phyloP scores from a whole-genome alignment of 2,113 vertebrate species.

The Dunckerocampus dactyliophorus region DNA sequence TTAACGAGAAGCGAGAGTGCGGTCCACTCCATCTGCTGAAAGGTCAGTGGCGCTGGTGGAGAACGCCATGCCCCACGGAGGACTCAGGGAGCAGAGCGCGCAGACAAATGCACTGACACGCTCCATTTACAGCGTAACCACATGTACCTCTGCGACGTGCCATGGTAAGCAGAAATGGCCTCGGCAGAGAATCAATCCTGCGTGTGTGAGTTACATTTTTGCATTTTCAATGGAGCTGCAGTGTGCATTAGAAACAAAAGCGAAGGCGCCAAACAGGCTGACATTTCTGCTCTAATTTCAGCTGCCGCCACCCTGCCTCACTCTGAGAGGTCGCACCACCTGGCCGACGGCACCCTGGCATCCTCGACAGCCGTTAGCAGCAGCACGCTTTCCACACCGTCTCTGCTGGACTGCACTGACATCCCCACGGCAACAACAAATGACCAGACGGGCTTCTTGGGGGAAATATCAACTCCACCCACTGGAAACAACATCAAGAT shows the following conservation, averaged over 20 bases:
- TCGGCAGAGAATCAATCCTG: not conserved
- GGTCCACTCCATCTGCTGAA: constrained; percentile 51
- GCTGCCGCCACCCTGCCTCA: constrained; percentile 28
- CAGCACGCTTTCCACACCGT: constrained; percentile 39
- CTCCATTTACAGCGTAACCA: constrained; percentile 39
- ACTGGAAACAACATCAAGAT: constrained; percentile 18
- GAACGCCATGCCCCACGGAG: constrained; percentile 26
- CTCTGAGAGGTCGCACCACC: constrained; percentile 52
- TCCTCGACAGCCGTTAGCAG: constrained; percentile 45
- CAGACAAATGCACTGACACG: constrained; percentile 53
- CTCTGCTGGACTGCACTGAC: constrained; percentile 38
- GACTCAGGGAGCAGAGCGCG: not conserved
- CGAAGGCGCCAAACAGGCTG: constrained; percentile 55
- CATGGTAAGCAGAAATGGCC: constrained; percentile 30
- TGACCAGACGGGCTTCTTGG: constrained; percentile 55
- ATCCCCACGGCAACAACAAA: constrained; percentile 27
- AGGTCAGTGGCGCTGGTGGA: constrained; percentile 52
- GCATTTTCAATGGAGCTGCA: constrained; percentile 18
- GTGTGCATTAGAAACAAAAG: constrained; percentile 27
- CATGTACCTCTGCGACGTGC: constrained; percentile 1
- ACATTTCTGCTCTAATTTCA: constrained; percentile 61
- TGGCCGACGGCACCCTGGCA: constrained; percentile 51
- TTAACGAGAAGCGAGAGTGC: constrained; percentile 29
- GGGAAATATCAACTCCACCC: not conserved
- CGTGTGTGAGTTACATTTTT: not conserved